Evolutionary conservation across 2,888 invertebrate species (phyloP).

Genomic region (Morpho achilles): DNA sequence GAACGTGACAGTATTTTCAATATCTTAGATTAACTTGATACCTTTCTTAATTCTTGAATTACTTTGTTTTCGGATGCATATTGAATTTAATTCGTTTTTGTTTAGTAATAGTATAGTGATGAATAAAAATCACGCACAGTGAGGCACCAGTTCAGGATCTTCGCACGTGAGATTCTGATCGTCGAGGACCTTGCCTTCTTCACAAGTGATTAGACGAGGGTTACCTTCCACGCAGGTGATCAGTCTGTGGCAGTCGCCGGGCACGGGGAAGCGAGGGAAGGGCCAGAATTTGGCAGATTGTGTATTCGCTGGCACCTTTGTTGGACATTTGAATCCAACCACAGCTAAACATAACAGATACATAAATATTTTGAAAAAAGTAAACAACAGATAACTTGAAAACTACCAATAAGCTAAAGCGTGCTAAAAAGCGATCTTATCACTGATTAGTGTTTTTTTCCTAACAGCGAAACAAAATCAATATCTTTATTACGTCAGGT

Average conservation of each 20-base stretch:
- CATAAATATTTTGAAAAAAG: not conserved
- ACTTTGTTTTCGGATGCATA: no score
- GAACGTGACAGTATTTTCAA: no score
- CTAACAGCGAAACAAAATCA: no score
- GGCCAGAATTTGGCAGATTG: slow-evolving; percentile 95
- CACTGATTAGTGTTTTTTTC: no score
- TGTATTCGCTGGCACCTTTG: slow-evolving; percentile 88
- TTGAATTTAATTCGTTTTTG: slow-evolving; percentile 39
- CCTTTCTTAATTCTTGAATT: no score
- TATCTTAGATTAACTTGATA: no score
- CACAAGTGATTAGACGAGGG: slow-evolving; percentile 92
- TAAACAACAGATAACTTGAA: no score
- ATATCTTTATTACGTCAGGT: no score
- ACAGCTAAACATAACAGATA: slow-evolving; percentile 80
- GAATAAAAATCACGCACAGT: slow-evolving; percentile 59
- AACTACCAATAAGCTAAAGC: no score
- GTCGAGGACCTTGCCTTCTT: slow-evolving; percentile 92
- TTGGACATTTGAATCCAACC: slow-evolving; percentile 95
- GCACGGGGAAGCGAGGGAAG: slow-evolving; percentile 93
- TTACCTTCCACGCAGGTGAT: slow-evolving; percentile 95
- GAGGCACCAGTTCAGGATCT: slow-evolving; percentile 82
- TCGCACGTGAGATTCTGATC: slow-evolving; percentile 90
- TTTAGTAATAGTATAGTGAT: slow-evolving; percentile 41
- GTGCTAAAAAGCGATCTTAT: no score
- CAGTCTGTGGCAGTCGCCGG: slow-evolving; percentile 91